Conservation (phyloP, 2,888 invertebrate species). For the Hemicrepidius hirtus region DNA sequence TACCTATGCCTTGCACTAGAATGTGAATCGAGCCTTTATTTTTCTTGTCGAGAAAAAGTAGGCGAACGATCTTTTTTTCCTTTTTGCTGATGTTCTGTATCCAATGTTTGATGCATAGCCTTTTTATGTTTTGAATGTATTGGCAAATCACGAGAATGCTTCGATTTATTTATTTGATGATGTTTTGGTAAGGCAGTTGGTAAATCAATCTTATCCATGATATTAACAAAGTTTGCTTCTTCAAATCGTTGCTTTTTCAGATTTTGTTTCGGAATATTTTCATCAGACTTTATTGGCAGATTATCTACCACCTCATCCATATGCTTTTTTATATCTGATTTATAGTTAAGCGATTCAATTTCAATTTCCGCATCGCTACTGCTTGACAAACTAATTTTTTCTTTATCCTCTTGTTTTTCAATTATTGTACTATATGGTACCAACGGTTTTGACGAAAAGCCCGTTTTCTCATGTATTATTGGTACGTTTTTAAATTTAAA, state of each 20-base stretch:
- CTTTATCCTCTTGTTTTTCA: background rate
- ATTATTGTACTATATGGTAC: too few species aligned
- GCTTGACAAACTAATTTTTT: background rate
- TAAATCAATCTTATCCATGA: conserved; percentile 13
- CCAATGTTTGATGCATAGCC: too few species aligned
- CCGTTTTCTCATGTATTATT: too few species aligned
- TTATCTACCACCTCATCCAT: background rate
- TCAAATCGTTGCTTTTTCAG: conserved; percentile 8
- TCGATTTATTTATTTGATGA: background rate
- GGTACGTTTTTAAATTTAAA: conserved; percentile 31
- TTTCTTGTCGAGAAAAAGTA: background rate
- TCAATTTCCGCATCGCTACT: background rate
- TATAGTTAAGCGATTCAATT: background rate
- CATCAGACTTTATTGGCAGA: background rate
- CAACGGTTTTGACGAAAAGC: too few species aligned
- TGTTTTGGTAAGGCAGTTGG: background rate
- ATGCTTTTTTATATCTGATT: background rate
- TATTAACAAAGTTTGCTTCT: background rate
- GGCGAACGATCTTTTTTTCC: background rate
- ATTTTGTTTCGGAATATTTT: background rate
- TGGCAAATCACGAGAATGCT: background rate
- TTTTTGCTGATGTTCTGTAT: background rate
- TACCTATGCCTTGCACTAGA: too few species aligned
- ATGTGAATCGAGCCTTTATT: too few species aligned
- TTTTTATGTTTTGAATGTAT: too few species aligned